Evolutionary conservation across 2,797 vertebrate genomes (phyloP), one percentile per base, ranked within the genome.

Genomic region (Otolemur crassicaudatus): DNA sequence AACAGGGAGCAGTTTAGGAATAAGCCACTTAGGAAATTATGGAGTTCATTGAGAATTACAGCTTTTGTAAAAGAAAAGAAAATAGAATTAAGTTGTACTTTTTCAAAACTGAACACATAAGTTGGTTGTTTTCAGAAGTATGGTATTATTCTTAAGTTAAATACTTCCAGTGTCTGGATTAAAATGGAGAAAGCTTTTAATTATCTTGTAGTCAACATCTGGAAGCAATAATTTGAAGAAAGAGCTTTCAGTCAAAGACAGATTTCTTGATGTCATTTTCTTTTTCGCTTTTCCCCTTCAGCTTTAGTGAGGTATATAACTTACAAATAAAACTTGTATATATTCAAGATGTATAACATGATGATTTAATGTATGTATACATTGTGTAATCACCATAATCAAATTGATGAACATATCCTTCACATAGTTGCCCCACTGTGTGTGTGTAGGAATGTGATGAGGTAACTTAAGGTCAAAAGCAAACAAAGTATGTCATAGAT

Each of bases 171-270:
- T 34, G 37, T 80, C 19, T 95, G 92, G 31, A 90, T 92, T 95
- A 82, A 94, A 94, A 72, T 70, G 29, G 88, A 40, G 87, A 60
- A 88, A 53, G 37, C 4, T 87, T 87, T 77, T 94, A 86, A 85
- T 88, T 77, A 92, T 90, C 56, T 63, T 83, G 22, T 49, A 88
- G 40, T 70, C 93, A 94, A 76, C 91, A 95, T 91, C 43, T 94
- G 69, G 53, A 79, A 90, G 22, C 29, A 19, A 40, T 77, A 12
- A 77, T 63, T 80, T 77, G 87, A 34, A 37, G 16, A 84, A n/a
- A 83, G 61, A 73, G 19, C 29, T 10, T 81, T 84, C 65, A 56
- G 85, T 34, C 81, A 92, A 65, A 95, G n/a, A 34, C 6, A 84
- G 20, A 5, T 67, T 88, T 87, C 8, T 81, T 67, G 43, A 49